Percentiles rank a stretch among this genome's conserved stretches.
Conservation (phyloP, 2,113 vertebrate species). For the Phyllostomus hastatus region DNA sequence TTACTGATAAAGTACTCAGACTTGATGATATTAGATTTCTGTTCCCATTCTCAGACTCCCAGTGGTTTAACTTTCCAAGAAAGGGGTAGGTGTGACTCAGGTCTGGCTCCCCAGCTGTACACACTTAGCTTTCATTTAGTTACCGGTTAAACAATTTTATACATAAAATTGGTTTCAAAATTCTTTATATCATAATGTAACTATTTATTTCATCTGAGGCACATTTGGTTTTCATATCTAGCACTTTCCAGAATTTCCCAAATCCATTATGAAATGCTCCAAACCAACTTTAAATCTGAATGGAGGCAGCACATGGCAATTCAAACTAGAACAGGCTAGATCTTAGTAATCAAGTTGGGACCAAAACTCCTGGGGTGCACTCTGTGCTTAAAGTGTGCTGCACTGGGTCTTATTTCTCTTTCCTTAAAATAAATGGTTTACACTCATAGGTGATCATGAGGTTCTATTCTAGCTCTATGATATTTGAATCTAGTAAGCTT, state of each 20-base stretch:
- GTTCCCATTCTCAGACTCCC: constrained; percentile 33
- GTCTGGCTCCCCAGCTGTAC: neutral
- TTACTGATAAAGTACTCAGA: neutral
- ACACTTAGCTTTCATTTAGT: neutral
- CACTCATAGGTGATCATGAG: neutral
- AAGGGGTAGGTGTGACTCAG: neutral
- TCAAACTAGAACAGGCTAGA: neutral
- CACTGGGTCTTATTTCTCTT: neutral
- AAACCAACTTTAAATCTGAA: neutral
- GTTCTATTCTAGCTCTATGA: neutral
- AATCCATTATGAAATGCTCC: constrained; percentile 11
- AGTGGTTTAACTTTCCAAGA: constrained; percentile 22
- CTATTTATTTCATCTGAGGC: constrained; percentile 10
- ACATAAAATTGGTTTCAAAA: neutral
- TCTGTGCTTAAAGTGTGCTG: neutral
- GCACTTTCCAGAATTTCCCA: neutral
- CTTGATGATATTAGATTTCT: constrained; percentile 38
- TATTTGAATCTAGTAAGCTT: constrained; percentile 3
- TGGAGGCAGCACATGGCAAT: neutral
- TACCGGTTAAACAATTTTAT: neutral
- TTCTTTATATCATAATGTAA: neutral
- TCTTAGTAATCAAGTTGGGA: neutral
- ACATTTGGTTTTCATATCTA: neutral
- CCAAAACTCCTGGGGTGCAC: neutral
- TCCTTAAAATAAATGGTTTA: neutral